Evolutionary conservation across 2,113 vertebrate species (phyloP).

Genomic region (Antigone vipio): DNA sequence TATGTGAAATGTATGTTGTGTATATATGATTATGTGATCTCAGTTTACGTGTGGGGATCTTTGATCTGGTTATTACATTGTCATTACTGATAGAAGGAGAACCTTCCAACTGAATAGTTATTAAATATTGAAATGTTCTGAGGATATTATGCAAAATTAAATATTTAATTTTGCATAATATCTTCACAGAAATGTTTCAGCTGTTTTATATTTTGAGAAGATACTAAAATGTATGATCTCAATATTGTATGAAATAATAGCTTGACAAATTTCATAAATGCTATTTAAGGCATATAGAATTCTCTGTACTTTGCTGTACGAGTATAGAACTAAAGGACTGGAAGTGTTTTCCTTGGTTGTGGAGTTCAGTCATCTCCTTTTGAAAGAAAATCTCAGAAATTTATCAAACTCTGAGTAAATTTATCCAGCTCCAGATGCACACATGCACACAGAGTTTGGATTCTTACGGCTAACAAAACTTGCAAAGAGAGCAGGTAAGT

Average conservation of each 20-base stretch:
- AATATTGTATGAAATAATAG: constrained; percentile 2
- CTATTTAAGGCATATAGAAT: not conserved
- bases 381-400: not conserved
- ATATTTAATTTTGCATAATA: constrained; percentile 21
- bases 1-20: not conserved
- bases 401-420: not conserved
- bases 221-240: not conserved
- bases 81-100: not conserved
- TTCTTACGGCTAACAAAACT: not conserved
- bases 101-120: constrained; percentile 3
- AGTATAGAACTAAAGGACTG: not conserved
- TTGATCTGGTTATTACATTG: not conserved
- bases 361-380: not conserved
- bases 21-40: not conserved
- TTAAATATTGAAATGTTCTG: constrained; percentile 42
- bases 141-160: constrained; percentile 23
- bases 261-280: not conserved
- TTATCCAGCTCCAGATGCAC: not conserved
- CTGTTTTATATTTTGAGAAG: constrained; percentile 16
- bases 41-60: not conserved
- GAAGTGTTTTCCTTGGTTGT: not conserved
- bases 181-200: not conserved
- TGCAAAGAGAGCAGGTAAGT: not conserved
- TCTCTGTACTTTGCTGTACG: not conserved
- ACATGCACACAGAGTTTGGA: not conserved